These are phyloP conservation scores for Platichthys stellatus DNA, from an alignment of 2,113 vertebrate genomes.

Conservation along the genomic window DNA sequence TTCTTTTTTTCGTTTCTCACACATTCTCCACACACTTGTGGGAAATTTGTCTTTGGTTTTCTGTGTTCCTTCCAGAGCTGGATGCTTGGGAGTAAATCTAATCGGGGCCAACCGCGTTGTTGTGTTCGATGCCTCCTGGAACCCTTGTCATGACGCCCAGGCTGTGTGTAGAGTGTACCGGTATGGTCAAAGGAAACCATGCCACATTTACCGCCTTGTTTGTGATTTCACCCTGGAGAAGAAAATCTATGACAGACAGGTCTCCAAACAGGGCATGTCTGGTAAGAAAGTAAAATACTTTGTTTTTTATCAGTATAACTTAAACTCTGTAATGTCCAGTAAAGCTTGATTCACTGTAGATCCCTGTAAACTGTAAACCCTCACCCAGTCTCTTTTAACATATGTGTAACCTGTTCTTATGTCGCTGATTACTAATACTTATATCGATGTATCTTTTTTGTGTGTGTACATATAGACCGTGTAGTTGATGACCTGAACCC, in stretches of 20 bases:
- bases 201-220: constrained; percentile 96
- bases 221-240: constrained; percentile 98
- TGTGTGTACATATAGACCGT: constrained; percentile 83
- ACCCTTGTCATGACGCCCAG: constrained; percentile 97
- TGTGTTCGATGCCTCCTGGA: constrained; percentile 98
- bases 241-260: constrained; percentile 98
- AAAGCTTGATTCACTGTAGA: background rate
- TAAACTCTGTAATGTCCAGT: background rate
- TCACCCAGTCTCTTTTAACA: background rate
- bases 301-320: no score
- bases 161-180: constrained; percentile 97
- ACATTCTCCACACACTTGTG: background rate
- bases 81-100: constrained; percentile 96
- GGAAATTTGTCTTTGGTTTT: background rate
- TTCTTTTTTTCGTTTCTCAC: background rate
- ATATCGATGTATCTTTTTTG: background rate
- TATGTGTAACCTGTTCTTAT: background rate
- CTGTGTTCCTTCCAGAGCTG: constrained; percentile 83
- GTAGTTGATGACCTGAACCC: constrained; percentile 99
- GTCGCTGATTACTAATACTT: background rate
- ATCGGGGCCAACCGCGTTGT: constrained; percentile 98
- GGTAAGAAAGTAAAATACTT: constrained; percentile 77
- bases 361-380: background rate
- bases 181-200: constrained; percentile 96
- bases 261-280: constrained; percentile 99